Evolutionary conservation across 2,888 invertebrate genomes (phyloP).

Genomic region (Colostygia pectinataria): DNA sequence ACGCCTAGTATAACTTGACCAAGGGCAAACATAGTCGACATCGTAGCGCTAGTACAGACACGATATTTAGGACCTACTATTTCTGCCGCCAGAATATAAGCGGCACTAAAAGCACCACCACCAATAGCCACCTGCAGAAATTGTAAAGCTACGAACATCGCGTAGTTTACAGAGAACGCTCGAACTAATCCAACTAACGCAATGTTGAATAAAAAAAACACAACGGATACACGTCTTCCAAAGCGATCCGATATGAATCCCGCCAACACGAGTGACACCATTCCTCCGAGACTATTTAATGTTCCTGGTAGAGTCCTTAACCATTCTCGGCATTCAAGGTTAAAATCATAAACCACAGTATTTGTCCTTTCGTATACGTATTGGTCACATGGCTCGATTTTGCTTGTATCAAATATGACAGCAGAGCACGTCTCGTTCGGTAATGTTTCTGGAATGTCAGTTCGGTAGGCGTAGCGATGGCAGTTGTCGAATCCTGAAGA

Average conservation of each 20-base stretch:
- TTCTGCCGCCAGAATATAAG: conserved; percentile 86
- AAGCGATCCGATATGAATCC: conserved; percentile 87
- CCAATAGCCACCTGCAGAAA: conserved; percentile 71
- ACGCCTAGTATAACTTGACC: conserved; percentile 88
- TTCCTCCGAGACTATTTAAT: conserved; percentile 87
- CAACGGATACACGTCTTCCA: conserved; percentile 64
- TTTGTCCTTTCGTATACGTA: conserved; percentile 66
- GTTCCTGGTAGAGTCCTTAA: conserved; percentile 88
- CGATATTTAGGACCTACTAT: conserved; percentile 88
- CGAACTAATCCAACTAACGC: conserved; percentile 63
- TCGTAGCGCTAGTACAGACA: conserved; percentile 87
- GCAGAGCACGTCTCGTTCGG: conserved; percentile 51
- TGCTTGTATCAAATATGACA: conserved; percentile 56
- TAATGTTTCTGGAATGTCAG: conserved; percentile 34
- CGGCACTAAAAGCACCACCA: conserved; percentile 70
- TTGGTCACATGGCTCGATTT: conserved; percentile 55
- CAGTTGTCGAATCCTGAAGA: conserved; percentile 64
- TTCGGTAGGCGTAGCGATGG: conserved; percentile 52
- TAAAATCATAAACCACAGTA: conserved; percentile 69
- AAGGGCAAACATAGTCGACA: conserved; percentile 87
- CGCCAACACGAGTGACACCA: conserved; percentile 86
- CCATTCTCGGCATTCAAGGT: conserved; percentile 84
- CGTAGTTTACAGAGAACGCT: conserved; percentile 71
- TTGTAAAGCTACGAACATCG: conserved; percentile 68
- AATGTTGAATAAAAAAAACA: conserved; percentile 68